These are phyloP conservation scores for Odontomyia ornata DNA, from an alignment of 2,888 invertebrate genomes.

Conservation along the genomic window DNA sequence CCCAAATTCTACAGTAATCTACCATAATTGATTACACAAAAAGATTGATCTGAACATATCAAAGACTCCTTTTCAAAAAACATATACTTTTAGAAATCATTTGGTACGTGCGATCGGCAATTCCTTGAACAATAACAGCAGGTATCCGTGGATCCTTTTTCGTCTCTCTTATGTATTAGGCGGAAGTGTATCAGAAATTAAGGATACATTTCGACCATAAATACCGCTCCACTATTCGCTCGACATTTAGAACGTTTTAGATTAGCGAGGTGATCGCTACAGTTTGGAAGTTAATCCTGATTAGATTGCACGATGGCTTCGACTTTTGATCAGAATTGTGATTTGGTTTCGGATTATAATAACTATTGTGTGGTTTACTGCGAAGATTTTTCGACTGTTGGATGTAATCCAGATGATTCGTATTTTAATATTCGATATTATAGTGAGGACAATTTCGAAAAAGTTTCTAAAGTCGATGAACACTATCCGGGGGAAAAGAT, in stretches of 20 bases:
- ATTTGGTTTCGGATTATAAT: slow-evolving; percentile 6
- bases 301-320: slow-evolving; percentile 11
- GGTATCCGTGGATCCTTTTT: slow-evolving; percentile 23
- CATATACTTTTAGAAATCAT: not conserved
- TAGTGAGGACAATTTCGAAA: not conserved
- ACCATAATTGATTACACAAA: too few relatives aligned
- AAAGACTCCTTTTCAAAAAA: slow-evolving; percentile 1
- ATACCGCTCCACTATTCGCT: not conserved
- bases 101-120: slow-evolving; percentile 34
- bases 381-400: slow-evolving; percentile 13
- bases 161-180: not conserved
- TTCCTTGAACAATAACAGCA: slow-evolving; percentile 19
- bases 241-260: not conserved
- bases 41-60: too few relatives aligned
- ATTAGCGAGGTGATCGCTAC: not conserved
- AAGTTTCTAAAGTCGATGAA: not conserved
- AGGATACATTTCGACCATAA: slow-evolving; percentile 17
- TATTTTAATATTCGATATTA: not conserved
- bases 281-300: not conserved
- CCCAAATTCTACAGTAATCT: too few relatives aligned
- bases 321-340: not conserved
- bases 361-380: not conserved
- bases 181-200: slow-evolving; percentile 37
- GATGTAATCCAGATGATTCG: not conserved
- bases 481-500: not conserved